Evolutionary conservation across 2,888 invertebrate genomes (phyloP).

Genomic region (Philopedon plagiatum): DNA sequence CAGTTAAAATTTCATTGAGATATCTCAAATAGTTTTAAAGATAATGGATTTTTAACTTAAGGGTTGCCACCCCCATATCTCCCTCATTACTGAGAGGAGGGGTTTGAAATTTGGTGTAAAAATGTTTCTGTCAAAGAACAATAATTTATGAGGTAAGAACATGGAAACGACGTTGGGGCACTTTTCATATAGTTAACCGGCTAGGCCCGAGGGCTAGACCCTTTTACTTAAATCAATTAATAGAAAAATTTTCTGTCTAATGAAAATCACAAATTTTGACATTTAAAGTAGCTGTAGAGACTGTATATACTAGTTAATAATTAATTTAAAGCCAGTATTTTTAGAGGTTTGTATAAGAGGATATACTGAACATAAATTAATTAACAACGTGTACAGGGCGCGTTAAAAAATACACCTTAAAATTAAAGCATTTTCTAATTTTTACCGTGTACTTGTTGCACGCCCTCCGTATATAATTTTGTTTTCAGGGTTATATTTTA

Average conservation of each 20-base stretch:
- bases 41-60: no score
- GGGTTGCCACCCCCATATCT: no score
- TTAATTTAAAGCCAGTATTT: not conserved
- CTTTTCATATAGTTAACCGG: no score
- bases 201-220: no score
- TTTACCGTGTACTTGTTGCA: not conserved
- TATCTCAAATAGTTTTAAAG: no score
- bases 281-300: not conserved
- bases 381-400: not conserved
- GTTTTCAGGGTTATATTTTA: slow-evolving; percentile 1
- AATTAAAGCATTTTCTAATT: not conserved
- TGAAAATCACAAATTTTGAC: not conserved
- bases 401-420: not conserved
- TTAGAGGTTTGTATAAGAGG: not conserved
- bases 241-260: not conserved
- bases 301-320: not conserved
- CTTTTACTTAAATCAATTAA: no score
- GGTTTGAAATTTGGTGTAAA: no score
- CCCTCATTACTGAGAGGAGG: no score
- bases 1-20: no score
- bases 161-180: no score
- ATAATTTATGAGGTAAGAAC: no score
- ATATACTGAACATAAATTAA: not conserved
- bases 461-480: not conserved
- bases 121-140: no score